These are phyloP conservation scores for Pampus argenteus DNA, from an alignment of 2,797 vertebrate genomes.

Conservation along the genomic window DNA sequence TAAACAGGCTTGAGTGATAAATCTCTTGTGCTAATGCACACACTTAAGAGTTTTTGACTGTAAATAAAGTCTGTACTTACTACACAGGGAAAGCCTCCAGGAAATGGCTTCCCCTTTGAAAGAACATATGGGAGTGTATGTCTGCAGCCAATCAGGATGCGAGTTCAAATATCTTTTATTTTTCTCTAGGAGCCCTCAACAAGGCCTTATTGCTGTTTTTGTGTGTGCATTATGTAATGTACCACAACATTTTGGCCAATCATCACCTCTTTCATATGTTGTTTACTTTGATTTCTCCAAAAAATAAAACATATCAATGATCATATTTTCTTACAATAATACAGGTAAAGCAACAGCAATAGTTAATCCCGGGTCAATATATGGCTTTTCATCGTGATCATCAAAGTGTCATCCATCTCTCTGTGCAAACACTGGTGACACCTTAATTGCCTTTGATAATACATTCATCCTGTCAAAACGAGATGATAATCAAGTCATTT, in stretches of 20 bases:
- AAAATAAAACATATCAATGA: background rate
- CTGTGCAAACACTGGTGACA: constrained; percentile 71
- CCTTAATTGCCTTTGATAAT: constrained; percentile 83
- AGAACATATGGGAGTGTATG: constrained; percentile 66
- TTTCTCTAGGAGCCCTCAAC: constrained; percentile 9
- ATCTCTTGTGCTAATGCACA: constrained; percentile 80
- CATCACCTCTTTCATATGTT: background rate
- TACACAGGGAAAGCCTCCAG: constrained; percentile 68
- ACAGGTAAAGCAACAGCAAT: constrained; percentile 41
- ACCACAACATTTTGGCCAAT: constrained; percentile 38
- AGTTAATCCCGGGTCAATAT: constrained; percentile 73
- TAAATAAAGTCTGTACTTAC: constrained; percentile 82
- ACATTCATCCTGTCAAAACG: constrained; percentile 79
- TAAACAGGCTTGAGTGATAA: constrained; percentile 79
- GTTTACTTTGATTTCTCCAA: background rate
- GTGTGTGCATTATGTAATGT: constrained; percentile 7
- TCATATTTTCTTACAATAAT: constrained; percentile 6
- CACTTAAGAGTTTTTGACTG: constrained; percentile 78
- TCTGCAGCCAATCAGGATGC: constrained; percentile 69
- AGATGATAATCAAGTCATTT: constrained; percentile 79
- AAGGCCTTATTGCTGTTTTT: constrained; percentile 40
- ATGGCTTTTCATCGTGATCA: constrained; percentile 77
- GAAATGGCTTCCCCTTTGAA: constrained; percentile 61
- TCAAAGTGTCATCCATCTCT: constrained; percentile 82
- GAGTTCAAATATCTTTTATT: constrained; percentile 25